Evolutionary conservation across 2,888 invertebrate species (phyloP), one percentile per base, ranked within the genome.

Genomic region (Pyrochroa serraticornis): DNA sequence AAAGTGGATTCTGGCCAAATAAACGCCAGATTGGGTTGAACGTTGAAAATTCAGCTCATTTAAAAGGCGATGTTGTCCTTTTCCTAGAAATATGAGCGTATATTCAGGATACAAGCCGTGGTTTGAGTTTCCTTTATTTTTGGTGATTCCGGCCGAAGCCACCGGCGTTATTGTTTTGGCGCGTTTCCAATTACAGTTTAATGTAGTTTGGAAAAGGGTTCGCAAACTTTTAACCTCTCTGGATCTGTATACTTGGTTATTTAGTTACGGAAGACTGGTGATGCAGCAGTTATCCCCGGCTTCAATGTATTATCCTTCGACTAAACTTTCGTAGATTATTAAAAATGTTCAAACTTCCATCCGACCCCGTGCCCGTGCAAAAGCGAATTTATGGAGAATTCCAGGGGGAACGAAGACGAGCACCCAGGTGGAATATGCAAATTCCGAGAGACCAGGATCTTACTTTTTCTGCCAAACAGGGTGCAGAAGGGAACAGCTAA

Each of bases 101-200:
- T 48, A 55, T 55, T 45, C 49, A 39, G 22, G 33, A 41, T 41
- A 52, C 48, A 56, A 59, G 45, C 46, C 52, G 55, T 42, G 60
- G 52, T 59, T 57, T 57, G 45, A 43, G 54, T 60, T 64, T 62
- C 57, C 57, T 62, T 59, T 65, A 63, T 65, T 64, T 62, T 58
- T 64, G 61, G 49, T 60, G 57, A 62, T 60, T 59, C 48, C 43
- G 54, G 33, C 56, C 52, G 62, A 64, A 64, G 66, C 64, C 64
- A 58, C 63, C 52, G 59, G 65, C 58, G 62, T 66, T 67, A 67
- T 67, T 67, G 65, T 66, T 67, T 66, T 67, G 67, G 67, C 64
- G 63, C 63, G 58, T 64, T 66, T 65, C 66, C 67, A 67, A 66
- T 67, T 67, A 67, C 66, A 66, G 64, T 67, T 67, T 66, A 66